Conservation (phyloP, 30 jellyfish, hydroid and myxozoan genomes). For the Aurelia aurita region DNA sequence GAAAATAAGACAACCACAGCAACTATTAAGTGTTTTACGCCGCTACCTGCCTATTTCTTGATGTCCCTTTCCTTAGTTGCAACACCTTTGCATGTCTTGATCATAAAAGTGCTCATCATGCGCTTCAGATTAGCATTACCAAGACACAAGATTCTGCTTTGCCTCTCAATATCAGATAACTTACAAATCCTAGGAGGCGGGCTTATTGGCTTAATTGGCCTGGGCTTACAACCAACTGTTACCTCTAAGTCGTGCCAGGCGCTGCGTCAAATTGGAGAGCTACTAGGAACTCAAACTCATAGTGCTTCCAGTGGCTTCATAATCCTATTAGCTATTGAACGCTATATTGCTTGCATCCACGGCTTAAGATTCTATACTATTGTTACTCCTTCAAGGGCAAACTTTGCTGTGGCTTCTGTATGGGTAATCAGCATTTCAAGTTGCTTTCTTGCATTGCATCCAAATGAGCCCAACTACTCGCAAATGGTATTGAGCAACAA, state of each 20-base stretch:
- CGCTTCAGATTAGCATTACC: background rate
- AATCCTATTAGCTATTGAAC: constrained; percentile 12
- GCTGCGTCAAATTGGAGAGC: background rate
- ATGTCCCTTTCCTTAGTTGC: too few relatives aligned
- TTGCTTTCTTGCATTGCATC: background rate
- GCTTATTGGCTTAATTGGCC: background rate
- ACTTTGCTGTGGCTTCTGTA: too few relatives aligned
- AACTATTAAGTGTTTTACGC: too few relatives aligned
- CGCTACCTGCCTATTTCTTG: too few relatives aligned
- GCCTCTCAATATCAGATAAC: constrained; percentile 21
- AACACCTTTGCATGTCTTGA: too few relatives aligned
- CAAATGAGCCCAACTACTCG: background rate
- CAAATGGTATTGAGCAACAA: too few relatives aligned
- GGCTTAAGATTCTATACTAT: too few relatives aligned
- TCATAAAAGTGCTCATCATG: too few relatives aligned
- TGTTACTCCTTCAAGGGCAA: too few relatives aligned
- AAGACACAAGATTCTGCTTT: constrained; percentile 9
- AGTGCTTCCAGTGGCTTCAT: constrained; percentile 3
- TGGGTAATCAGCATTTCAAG: too few relatives aligned
- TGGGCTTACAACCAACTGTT: background rate
- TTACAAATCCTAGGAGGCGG: background rate
- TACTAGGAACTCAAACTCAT: background rate
- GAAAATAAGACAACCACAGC: too few relatives aligned
- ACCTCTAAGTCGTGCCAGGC: background rate
- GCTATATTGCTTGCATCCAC: background rate